Percentiles rank a stretch among this genome's conserved stretches.
Conservation (phyloP, 2,888 invertebrate genomes). For the Noctua janthina region DNA sequence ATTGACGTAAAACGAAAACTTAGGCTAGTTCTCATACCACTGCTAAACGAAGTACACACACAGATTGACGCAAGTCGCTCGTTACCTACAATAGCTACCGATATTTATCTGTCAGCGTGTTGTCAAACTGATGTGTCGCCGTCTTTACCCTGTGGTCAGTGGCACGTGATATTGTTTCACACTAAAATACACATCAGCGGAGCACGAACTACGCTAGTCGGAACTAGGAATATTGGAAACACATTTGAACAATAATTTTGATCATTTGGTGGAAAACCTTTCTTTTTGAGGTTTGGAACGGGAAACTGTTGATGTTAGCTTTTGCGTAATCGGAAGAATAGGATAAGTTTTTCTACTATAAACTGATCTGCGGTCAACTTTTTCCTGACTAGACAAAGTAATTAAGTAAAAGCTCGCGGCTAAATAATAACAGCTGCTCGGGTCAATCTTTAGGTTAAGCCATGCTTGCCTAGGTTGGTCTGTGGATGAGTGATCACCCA, state of each 20-base stretch:
- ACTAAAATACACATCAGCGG: slow-evolving; percentile 57
- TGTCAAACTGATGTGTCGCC: slow-evolving; percentile 65
- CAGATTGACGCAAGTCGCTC: slow-evolving; percentile 80
- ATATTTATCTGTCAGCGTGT: slow-evolving; percentile 67
- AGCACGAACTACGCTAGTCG: slow-evolving; percentile 15
- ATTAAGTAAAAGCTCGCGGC: no score
- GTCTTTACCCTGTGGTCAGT: slow-evolving; percentile 63
- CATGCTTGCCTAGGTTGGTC: no score
- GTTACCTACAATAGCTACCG: slow-evolving; percentile 60
- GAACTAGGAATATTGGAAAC: background rate
- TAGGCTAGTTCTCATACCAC: slow-evolving; percentile 76
- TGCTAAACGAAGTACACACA: slow-evolving; percentile 82
- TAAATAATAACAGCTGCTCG: no score
- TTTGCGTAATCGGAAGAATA: background rate
- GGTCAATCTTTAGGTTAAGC: no score
- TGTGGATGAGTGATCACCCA: no score
- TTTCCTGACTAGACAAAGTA: background rate
- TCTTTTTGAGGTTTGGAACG: background rate
- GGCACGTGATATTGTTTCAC: slow-evolving; percentile 61
- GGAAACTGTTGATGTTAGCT: background rate
- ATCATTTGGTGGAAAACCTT: background rate
- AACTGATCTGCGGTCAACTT: background rate
- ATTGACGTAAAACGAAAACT: slow-evolving; percentile 80
- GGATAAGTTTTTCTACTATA: background rate
- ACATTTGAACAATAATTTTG: slow-evolving; percentile 11